Conservation (phyloP, 2,113 vertebrate genomes). For the Erythrolamprus reginae region DNA sequence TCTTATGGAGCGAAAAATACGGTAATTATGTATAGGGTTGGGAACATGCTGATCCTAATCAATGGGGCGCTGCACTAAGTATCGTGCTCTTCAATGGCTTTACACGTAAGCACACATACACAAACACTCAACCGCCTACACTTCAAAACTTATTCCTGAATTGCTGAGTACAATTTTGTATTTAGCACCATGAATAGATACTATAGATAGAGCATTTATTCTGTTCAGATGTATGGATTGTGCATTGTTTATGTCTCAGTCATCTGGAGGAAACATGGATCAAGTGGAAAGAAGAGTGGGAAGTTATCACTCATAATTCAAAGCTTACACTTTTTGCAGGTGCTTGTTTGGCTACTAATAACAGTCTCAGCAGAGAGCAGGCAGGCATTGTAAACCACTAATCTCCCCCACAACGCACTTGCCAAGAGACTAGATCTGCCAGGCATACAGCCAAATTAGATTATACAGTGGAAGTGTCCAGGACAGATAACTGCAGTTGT, state of each 20-base stretch:
- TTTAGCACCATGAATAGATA: neutral
- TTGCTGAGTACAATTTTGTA: neutral
- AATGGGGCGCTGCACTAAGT: neutral
- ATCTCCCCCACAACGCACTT: neutral
- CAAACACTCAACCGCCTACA: neutral
- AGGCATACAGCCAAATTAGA: neutral
- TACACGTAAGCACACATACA: neutral
- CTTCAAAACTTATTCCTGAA: neutral
- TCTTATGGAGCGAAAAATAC: too few relatives aligned
- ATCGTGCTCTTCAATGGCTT: neutral
- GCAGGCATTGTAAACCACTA: accelerated
- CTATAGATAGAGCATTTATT: too few relatives aligned
- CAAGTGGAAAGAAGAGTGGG: neutral
- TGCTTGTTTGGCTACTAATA: neutral
- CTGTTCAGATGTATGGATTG: neutral
- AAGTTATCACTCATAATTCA: neutral
- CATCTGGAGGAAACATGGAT: slow-evolving; percentile 1
- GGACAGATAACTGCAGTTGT: neutral
- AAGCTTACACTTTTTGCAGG: neutral
- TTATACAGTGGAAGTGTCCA: neutral
- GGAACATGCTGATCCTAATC: neutral
- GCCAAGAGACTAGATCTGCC: neutral
- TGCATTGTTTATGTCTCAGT: neutral
- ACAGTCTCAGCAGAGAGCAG: neutral
- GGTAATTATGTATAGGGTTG: neutral